Conservation (phyloP, 2,797 vertebrate species). For the Scyliorhinus canicula region DNA sequence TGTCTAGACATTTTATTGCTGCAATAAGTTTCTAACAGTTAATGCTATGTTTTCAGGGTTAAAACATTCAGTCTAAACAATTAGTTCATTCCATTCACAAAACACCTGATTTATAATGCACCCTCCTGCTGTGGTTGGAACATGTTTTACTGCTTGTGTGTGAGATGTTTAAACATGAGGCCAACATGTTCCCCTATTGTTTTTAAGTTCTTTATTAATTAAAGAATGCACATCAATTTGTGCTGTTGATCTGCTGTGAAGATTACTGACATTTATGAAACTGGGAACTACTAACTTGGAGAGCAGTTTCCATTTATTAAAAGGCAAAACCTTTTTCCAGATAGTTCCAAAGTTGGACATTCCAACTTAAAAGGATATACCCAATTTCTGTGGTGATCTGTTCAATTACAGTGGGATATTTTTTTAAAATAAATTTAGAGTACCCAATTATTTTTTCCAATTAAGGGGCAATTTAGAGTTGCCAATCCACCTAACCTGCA, state of each 20-base stretch:
- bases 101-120: slow-evolving; percentile 65
- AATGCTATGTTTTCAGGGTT: slow-evolving; percentile 78
- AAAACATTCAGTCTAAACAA: slow-evolving; percentile 84
- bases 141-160: slow-evolving; percentile 32
- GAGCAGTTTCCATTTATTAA: not conserved
- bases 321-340: not conserved
- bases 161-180: slow-evolving; percentile 15
- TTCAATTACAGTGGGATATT: too few relatives aligned
- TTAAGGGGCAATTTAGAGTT: too few relatives aligned
- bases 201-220: slow-evolving; percentile 29
- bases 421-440: too few relatives aligned
- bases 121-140: slow-evolving; percentile 48
- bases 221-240: slow-evolving; percentile 11
- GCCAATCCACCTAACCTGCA: too few relatives aligned
- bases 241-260: not conserved
- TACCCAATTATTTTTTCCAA: too few relatives aligned
- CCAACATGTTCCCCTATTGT: slow-evolving; percentile 31
- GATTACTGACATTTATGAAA: not conserved
- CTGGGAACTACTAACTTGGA: not conserved
- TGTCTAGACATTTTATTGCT: slow-evolving; percentile 99
- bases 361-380: not conserved
- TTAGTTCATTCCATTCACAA: slow-evolving; percentile 75
- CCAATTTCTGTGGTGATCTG: not conserved
- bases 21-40: slow-evolving; percentile 91
- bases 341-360: not conserved